Evolutionary conservation across 1,140 invertebrate species (phyloP), one percentile per base, ranked within the genome.

Genomic region (Bombus confusus): DNA sequence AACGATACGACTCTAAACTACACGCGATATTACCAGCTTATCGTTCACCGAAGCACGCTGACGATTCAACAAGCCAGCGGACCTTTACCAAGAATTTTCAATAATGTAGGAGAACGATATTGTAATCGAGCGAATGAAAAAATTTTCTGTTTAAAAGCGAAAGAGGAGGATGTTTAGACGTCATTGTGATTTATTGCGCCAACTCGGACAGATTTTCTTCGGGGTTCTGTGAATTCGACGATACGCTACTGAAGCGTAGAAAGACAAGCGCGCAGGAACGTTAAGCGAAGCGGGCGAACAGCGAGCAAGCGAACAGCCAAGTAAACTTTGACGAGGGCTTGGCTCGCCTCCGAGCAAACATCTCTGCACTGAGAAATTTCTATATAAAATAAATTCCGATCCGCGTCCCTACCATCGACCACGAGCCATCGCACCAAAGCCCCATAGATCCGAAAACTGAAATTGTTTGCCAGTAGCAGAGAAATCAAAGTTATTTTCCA

Each of bases 311-410:
- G 79, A 82, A 83, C 86, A 90, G 85, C 78, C 82, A 68, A 87
- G 85, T 84, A 90, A 90, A 90, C 88, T 85, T 90, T 85, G 88
- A 89, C 86, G 86, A 90, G 66, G 88, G 86, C 81, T 89, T 89
- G 87, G 84, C 87, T 88, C 83, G 76, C 68, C 66, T 71, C 37
- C 79, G 52, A 88, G 62, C 78, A 68, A 86, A 66, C 74, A 80
- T 85, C 68, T 69, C 28, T 3, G 72, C 31, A 68, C 52, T 64
- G 78, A 89, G 86, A 89, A 89, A 89, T 89, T 85, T 85, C 83
- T 80, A 80, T 85, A 80, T 73, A 74, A 74, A 85, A 80, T 80
- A 72, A 85, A 85, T 85, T 79, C 83, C 52, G 47, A 79, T 62
- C 37, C 52, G 31, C 39, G 31, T 34, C 43, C 25, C 9, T 5